Evolutionary conservation across 2,113 vertebrate genomes (phyloP), one percentile per base, ranked within the genome.

Genomic region (Chamaetylas fuelleborni): DNA sequence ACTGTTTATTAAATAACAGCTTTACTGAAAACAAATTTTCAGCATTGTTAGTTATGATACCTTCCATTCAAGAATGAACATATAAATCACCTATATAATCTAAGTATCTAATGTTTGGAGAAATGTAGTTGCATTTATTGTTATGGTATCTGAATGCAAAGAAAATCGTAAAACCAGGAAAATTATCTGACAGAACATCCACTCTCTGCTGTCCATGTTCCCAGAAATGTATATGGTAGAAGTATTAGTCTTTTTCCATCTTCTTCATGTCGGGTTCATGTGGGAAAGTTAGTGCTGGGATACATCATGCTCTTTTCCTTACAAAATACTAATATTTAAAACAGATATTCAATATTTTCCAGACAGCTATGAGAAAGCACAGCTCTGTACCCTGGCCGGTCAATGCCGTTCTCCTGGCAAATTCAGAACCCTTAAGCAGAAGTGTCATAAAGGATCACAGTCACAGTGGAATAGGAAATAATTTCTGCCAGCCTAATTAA

Each of bases 21-120:
- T 92, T 94, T 79, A 83, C 70, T 82, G 40, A 65, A 86, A 93
- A 64, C 62, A 93, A 24, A 74, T 67, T 71, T 71, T 93, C 95
- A 89, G 62, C 47, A 81, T 89, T 87, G 40, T 82, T 74, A 66
- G 26, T 26, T n/a, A 92, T 82, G 33, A 71, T 11, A 80, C 65
- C 40, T 81, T 60, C 29, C 38, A 34, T 69, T 88, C 1, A 3
- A 84, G 25, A 28, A 53, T 29, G 5, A 45, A 80, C 19, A 88
- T 67, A 89, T 54, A 90, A 80, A 91, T 73, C 24, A 34, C 33
- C 42, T 56, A n/a, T 38, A 26, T 33, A 81, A 80, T 43, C 19
- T 69, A 51, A n/a, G 22, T 23, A 88, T 26, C 51, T 58, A 64
- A 54, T 24, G 19, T 48, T 66, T 62, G 45, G 45, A 92, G 56